A percentile compares a stretch with the other conserved stretches of the same genome.
phyloP scores from a whole-genome alignment of 1,140 invertebrate genomes.

The Drosophila athabasca region DNA sequence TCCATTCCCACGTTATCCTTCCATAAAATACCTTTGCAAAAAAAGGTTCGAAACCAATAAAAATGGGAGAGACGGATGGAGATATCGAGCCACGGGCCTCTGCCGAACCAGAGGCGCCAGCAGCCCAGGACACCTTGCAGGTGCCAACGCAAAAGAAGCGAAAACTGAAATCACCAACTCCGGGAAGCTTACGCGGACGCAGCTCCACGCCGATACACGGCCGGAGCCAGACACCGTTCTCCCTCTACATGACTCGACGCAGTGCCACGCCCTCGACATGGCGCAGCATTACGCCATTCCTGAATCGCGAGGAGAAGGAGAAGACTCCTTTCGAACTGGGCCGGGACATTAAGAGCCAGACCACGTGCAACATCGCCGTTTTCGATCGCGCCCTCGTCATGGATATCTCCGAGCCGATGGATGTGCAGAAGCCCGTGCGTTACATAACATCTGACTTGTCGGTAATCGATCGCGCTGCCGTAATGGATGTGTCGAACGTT shows the following conservation, averaged over 20 bases:
- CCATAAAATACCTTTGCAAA: conserved; percentile 31
- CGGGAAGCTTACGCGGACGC: conserved; percentile 75
- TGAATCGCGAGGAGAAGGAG: conserved; percentile 82
- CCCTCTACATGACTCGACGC: conserved; percentile 73
- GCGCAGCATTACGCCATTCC: conserved; percentile 82
- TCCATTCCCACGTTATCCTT: conserved; percentile 60
- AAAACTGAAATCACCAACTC: conserved; percentile 81
- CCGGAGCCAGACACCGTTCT: conserved; percentile 79
- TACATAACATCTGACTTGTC: conserved; percentile 83
- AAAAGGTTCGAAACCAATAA: conserved; percentile 35
- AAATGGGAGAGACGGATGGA: conserved; percentile 80
- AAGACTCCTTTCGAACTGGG: conserved; percentile 83
- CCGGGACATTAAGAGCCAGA: conserved; percentile 71
- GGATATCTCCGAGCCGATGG: conserved; percentile 80
- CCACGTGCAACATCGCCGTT: conserved; percentile 81
- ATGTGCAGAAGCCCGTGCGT: conserved; percentile 79
- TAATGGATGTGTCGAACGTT: conserved; percentile 84
- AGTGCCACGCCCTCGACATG: conserved; percentile 82
- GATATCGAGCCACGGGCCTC: conserved; percentile 71
- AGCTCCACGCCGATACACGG: conserved; percentile 82
- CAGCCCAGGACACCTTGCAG: conserved; percentile 72
- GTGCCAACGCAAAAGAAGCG: conserved; percentile 76
- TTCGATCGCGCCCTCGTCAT: conserved; percentile 83
- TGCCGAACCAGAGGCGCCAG: conserved; percentile 68
- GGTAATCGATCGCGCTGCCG: conserved; percentile 83